Evolutionary conservation across 1,140 invertebrate species (phyloP).

Genomic region (Berghia stephanieae): DNA sequence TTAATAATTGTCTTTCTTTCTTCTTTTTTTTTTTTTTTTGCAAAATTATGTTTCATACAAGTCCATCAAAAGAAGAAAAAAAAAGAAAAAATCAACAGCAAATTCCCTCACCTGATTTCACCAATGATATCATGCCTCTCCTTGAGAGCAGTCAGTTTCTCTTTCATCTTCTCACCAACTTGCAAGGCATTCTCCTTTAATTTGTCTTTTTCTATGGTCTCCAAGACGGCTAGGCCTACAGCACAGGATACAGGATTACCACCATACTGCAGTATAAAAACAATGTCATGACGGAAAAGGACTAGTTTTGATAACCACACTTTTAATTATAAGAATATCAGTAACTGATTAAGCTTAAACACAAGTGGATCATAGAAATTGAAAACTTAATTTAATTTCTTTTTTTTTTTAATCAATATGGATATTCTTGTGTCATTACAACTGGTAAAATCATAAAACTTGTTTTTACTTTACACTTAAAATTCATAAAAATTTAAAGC

Average conservation of each 20-base stretch:
- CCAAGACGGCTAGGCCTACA: slow-evolving; percentile 92
- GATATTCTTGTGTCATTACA: background rate
- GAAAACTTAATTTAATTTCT: background rate
- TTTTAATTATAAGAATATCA: background rate
- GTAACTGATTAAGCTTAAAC: background rate
- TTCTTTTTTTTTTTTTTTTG: too few relatives aligned
- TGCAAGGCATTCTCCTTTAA: slow-evolving; percentile 82
- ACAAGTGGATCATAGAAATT: background rate
- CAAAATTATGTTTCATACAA: too few relatives aligned
- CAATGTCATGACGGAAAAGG: background rate
- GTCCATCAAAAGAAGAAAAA: too few relatives aligned
- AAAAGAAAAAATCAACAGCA: background rate
- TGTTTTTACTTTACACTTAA: too few relatives aligned
- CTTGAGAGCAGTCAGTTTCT: slow-evolving; percentile 76
- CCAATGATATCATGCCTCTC: slow-evolving; percentile 82
- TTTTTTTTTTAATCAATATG: background rate
- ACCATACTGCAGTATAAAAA: slow-evolving; percentile 78
- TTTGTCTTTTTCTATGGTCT: slow-evolving; percentile 88
- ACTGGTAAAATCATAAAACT: background rate
- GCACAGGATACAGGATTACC: slow-evolving; percentile 98
- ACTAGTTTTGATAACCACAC: background rate
- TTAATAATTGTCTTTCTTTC: too few relatives aligned
- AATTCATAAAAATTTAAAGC: too few relatives aligned
- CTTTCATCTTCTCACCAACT: slow-evolving; percentile 83
- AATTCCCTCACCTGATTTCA: slow-evolving; percentile 67